Evolutionary conservation across 2,888 invertebrate species (phyloP).

Genomic region (Ganaspis brasiliensis): DNA sequence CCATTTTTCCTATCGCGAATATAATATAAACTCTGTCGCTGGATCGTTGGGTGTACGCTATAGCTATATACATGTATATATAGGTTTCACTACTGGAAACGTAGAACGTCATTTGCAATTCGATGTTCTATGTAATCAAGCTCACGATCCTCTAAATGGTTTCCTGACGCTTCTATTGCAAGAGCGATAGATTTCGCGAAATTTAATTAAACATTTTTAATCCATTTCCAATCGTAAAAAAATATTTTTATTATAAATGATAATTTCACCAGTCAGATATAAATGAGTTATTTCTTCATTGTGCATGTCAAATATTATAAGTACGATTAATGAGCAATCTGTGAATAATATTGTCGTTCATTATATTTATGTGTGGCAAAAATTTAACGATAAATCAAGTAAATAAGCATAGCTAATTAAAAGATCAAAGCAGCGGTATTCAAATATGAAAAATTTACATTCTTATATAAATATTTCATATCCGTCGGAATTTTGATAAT

Average conservation of each 20-base stretch:
- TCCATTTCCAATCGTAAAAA: not conserved
- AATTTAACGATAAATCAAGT: too few species aligned
- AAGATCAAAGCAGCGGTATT: too few species aligned
- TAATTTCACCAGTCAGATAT: not conserved
- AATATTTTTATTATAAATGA: not conserved
- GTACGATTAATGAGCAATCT: too few species aligned
- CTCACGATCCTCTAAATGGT: conserved; percentile 50
- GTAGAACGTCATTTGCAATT: conserved; percentile 61
- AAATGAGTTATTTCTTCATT: too few species aligned
- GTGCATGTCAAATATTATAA: too few species aligned
- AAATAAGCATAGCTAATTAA: too few species aligned
- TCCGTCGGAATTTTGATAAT: too few species aligned
- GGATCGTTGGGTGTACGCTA: not conserved
- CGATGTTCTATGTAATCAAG: conserved; percentile 59
- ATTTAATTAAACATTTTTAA: conserved; percentile 46
- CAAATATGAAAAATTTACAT: too few species aligned
- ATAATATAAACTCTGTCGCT: conserved; percentile 15
- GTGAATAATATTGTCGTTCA: too few species aligned
- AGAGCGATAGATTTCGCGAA: conserved; percentile 45
- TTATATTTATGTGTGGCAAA: too few species aligned
- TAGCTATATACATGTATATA: not conserved
- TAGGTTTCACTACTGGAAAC: conserved; percentile 24
- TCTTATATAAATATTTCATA: too few species aligned
- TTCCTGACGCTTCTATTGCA: conserved; percentile 50
- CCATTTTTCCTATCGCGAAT: conserved; percentile 23